Percentiles rank a stretch among this genome's conserved stretches.
Evolutionary conservation across 64 coral and sea anemone genomes (phyloP).

Genomic region (Astreopora myriophthalma): DNA sequence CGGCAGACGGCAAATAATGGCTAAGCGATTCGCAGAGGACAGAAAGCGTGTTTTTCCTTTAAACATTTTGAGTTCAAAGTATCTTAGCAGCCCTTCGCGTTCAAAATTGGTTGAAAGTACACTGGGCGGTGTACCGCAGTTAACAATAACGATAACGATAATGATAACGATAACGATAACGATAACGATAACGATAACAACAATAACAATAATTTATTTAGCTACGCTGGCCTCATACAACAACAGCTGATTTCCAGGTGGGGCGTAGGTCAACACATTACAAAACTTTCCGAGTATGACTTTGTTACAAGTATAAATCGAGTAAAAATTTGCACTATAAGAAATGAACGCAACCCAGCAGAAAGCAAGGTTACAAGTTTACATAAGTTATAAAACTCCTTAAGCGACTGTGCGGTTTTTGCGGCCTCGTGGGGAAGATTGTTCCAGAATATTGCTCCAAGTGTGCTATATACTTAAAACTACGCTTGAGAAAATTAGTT

Average conservation of each 20-base stretch:
- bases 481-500: constrained; percentile 3
- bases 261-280: neutral
- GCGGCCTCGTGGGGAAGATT: neutral
- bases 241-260: neutral
- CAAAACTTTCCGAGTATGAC: neutral
- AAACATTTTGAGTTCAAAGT: no score
- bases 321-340: neutral
- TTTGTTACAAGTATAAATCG: neutral
- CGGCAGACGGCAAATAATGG: no score
- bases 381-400: neutral
- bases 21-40: no score
- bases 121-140: no score
- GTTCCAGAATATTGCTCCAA: neutral
- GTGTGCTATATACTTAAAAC: constrained; percentile 31
- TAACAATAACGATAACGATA: no score
- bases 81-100: no score
- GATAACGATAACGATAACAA: no score
- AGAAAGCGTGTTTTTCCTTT: no score
- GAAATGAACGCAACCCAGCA: neutral
- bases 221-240: neutral
- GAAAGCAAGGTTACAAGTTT: neutral
- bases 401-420: constrained; percentile 24
- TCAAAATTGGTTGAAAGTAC: no score
- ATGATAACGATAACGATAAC: no score
- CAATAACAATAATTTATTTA: neutral